Evolutionary conservation across 2,113 vertebrate genomes (phyloP), one percentile per base, ranked within the genome.

Genomic region (Oxyura jamaicensis): DNA sequence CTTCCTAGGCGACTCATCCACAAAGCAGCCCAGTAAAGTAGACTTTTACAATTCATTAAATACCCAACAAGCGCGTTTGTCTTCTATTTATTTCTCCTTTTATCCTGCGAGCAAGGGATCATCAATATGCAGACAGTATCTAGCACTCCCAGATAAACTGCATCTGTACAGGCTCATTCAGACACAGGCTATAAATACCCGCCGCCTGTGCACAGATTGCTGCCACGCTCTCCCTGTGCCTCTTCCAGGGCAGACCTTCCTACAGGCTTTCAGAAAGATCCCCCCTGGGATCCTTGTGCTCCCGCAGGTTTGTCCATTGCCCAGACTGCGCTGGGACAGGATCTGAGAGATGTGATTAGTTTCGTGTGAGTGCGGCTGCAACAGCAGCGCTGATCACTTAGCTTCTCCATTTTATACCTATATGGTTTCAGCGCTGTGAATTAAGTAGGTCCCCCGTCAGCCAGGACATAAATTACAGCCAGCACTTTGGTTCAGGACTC

Each of bases 151-250:
- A 89, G 95, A 96, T 89, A 87, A 94, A 93, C 59, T 65, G 91
- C 52, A 66, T 96, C 91, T 97, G 93, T 91, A 71, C 88, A 93
- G 73, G 18, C 92, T 96, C 86, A 91, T 67, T 91, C 89, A 88
- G 94, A 91, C 91, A 93, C 74, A 22, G 91, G 75, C 86, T 94
- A 83, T 97, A 90, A 93, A 95, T 96, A 81, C 89, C 48, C 48
- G 1, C 87, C 0, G 79, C 88, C 88, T 68, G 65, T 39, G 79
- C 65, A 65, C 90, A 60, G 65, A 3, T 68, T 93, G 95, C 80
- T 3, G 19, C 91, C 94, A 68, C 3, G 0, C 68, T 94, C 90
- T 72, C 84, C 15, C 41, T 48, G 15, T 62, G 80, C 88, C 90
- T 91, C 73, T 86, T 75, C 76, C 66, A 77, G 76, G 69, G n/a